Evolutionary conservation across 2,888 invertebrate genomes (phyloP).

Genomic region (Lepidocyrtoides sp.): DNA sequence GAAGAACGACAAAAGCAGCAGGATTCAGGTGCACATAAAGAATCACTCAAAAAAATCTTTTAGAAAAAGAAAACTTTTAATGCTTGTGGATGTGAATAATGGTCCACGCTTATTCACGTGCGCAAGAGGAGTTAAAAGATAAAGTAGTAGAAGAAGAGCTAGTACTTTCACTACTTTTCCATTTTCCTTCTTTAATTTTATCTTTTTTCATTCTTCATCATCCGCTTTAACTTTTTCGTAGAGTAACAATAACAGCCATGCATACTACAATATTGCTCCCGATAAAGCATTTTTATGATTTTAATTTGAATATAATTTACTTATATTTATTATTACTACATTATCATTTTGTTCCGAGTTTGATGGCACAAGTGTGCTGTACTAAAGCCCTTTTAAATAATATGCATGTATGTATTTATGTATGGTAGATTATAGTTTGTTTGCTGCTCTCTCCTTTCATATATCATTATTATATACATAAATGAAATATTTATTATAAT

Average conservation of each 20-base stretch:
- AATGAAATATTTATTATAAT: constrained; percentile 1
- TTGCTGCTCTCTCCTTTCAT: not conserved
- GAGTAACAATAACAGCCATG: too few species aligned
- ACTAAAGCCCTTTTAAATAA: too few species aligned
- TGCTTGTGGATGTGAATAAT: constrained; percentile 66
- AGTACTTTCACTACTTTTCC: not conserved
- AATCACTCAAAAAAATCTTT: constrained; percentile 63
- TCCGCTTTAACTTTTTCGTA: not conserved
- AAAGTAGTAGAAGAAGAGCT: too few species aligned
- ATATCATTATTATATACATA: not conserved
- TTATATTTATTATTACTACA: not conserved
- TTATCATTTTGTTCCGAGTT: not conserved
- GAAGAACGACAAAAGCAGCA: constrained; percentile 76
- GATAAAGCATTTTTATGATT: constrained; percentile 6
- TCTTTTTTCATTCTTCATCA: not conserved
- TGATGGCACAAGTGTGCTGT: too few species aligned
- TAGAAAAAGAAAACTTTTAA: constrained; percentile 51
- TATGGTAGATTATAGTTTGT: not conserved
- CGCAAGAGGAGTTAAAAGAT: not conserved
- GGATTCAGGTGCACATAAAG: constrained; percentile 74
- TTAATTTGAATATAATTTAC: constrained; percentile 2
- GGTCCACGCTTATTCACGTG: not conserved
- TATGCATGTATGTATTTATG: not conserved
- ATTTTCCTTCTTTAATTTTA: constrained; percentile 6
- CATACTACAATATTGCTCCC: too few species aligned